phyloP scores from a whole-genome alignment of 2,797 vertebrate species.

The Acanthopagrus latus region DNA sequence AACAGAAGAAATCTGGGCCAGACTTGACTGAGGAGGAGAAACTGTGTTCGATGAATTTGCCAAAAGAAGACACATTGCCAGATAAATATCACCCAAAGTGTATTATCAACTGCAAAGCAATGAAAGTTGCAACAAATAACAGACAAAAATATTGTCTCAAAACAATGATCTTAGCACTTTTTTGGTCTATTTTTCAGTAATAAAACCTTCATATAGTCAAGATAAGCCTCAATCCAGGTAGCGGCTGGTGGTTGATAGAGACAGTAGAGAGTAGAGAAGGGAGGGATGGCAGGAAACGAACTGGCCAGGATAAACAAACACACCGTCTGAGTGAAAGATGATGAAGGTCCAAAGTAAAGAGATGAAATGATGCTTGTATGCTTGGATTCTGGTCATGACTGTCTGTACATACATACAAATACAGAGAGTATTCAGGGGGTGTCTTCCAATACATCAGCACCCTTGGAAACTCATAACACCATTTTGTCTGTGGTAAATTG shows the following conservation, averaged over 20 bases:
- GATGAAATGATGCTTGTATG: neutral
- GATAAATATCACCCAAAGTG: neutral
- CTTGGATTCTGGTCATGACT: neutral
- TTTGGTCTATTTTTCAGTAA: neutral
- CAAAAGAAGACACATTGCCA: neutral
- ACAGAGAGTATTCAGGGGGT: neutral
- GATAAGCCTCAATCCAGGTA: neutral
- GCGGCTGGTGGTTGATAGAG: conserved; percentile 11
- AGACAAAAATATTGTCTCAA: neutral
- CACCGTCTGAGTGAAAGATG: neutral
- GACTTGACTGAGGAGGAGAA: neutral
- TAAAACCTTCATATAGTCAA: neutral
- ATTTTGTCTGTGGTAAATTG: conserved; percentile 13
- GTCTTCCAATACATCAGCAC: neutral
- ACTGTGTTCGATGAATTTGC: neutral
- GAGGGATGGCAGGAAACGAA: conserved; percentile 2
- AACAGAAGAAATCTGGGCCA: neutral
- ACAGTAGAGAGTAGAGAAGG: neutral
- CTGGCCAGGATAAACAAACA: neutral
- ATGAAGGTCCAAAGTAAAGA: neutral
- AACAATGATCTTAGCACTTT: neutral
- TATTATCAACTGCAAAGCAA: neutral
- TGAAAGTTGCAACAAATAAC: neutral
- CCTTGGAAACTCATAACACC: neutral
- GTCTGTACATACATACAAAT: neutral